These are phyloP conservation scores for Myathropa florea DNA, from an alignment of 2,888 invertebrate genomes.

Conservation along the genomic window DNA sequence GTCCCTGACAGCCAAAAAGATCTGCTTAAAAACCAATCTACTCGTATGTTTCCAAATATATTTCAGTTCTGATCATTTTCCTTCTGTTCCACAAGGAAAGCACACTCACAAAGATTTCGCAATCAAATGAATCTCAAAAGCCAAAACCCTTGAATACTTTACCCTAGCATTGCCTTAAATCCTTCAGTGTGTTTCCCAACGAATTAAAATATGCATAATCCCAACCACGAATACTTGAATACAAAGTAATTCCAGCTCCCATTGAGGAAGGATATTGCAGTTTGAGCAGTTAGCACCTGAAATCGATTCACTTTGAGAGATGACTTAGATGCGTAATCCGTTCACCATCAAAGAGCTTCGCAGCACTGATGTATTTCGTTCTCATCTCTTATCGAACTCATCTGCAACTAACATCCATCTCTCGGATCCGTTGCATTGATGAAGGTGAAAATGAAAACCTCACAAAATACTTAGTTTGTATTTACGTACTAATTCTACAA, in stretches of 20 bases:
- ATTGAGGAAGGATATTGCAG: background rate
- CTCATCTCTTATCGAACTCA: background rate
- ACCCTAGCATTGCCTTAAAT: background rate
- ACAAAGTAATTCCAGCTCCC: background rate
- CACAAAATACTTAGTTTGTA: conserved; percentile 55
- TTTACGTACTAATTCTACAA: conserved; percentile 46
- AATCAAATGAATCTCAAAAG: no score
- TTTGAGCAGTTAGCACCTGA: background rate
- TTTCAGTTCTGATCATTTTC: background rate
- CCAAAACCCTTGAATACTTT: background rate
- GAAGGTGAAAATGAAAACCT: conserved; percentile 18
- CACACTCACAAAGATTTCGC: no score
- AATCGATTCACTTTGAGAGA: background rate
- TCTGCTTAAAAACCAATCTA: background rate
- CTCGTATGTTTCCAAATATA: background rate
- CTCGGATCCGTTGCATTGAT: background rate
- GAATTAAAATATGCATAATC: no score
- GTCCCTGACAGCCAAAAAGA: no score
- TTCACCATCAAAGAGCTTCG: background rate
- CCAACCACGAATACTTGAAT: background rate
- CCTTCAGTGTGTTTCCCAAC: no score
- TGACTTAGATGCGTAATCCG: background rate
- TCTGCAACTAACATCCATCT: background rate
- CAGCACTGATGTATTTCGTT: background rate
- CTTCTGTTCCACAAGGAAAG: no score